Percentiles rank a stretch among this genome's conserved stretches.
Evolutionary conservation across 53 echinoderm and acorn worm genomes (phyloP).

Genomic region (Holothuria scabra): DNA sequence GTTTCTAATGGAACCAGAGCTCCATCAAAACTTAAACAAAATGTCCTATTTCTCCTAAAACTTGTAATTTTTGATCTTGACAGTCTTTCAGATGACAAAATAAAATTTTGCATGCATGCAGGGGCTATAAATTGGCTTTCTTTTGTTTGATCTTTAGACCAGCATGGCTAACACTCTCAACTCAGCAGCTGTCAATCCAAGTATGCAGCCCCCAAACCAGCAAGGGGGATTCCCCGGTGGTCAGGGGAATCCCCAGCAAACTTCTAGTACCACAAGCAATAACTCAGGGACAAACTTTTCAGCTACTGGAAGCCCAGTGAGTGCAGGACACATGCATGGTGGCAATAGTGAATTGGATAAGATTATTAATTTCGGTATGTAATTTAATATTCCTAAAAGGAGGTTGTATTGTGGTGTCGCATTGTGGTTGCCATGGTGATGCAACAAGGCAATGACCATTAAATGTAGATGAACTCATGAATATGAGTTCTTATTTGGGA

Average conservation of each 20-base stretch:
- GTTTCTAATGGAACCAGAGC: no score
- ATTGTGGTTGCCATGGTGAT: no score
- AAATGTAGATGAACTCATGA: no score
- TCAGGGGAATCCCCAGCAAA: constrained; percentile 49
- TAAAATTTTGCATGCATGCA: no score
- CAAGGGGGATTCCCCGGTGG: constrained; percentile 45
- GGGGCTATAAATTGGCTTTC: no score
- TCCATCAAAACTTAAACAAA: no score
- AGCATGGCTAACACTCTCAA: constrained; percentile 30
- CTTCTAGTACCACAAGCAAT: constrained; percentile 5
- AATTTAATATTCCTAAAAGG: not conserved
- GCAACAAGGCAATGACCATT: no score
- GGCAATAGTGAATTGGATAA: constrained; percentile 23
- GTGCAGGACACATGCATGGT: not conserved
- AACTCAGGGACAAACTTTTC: constrained; percentile 7
- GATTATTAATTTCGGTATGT: constrained; percentile 35
- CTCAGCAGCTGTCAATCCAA: not conserved
- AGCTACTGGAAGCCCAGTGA: not conserved
- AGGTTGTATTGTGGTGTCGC: no score
- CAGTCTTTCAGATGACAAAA: no score
- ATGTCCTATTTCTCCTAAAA: no score
- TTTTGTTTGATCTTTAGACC: not conserved
- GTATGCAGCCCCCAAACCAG: constrained; percentile 50
- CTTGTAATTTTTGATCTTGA: no score
- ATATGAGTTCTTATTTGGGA: no score